These are phyloP conservation scores for Rhyacophila brunnea DNA, from an alignment of 1,140 invertebrate species.

Conservation along the genomic window DNA sequence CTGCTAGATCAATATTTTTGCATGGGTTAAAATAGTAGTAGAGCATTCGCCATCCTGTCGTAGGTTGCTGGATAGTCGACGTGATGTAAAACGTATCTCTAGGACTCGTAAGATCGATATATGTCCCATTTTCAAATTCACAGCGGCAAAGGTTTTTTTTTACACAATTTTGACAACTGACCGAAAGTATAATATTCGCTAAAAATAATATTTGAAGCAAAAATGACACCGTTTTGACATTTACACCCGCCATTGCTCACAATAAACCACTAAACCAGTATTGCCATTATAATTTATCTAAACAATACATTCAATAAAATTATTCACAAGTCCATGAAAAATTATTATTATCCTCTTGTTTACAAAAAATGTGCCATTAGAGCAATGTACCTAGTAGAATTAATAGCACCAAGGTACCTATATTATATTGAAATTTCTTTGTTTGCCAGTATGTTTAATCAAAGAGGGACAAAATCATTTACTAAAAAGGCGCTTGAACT, in stretches of 20 bases:
- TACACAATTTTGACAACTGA: conserved; percentile 36
- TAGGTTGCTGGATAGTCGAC: not conserved
- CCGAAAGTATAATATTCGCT: not conserved
- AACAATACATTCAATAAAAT: no score
- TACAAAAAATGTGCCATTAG: no score
- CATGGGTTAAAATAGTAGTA: conserved; percentile 49
- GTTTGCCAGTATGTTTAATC: no score
- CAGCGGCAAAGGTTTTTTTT: conserved; percentile 45
- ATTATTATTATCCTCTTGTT: no score
- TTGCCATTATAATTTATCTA: no score
- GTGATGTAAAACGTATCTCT: conserved; percentile 1
- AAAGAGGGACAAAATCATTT: no score
- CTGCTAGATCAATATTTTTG: conserved; percentile 26
- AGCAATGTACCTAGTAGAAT: no score
- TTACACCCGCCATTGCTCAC: conserved; percentile 12
- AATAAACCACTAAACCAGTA: no score
- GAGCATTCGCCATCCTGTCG: not conserved
- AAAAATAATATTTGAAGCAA: conserved; percentile 17
- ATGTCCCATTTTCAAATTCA: conserved; percentile 50
- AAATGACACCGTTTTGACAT: conserved; percentile 5
- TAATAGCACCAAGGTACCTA: no score
- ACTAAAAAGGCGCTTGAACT: no score
- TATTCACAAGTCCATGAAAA: no score
- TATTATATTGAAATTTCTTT: no score
- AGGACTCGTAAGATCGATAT: conserved; percentile 41